Base-by-base conservation (phyloP, 2,888 invertebrate genomes). In the Eupithecia vulgata region DNA sequence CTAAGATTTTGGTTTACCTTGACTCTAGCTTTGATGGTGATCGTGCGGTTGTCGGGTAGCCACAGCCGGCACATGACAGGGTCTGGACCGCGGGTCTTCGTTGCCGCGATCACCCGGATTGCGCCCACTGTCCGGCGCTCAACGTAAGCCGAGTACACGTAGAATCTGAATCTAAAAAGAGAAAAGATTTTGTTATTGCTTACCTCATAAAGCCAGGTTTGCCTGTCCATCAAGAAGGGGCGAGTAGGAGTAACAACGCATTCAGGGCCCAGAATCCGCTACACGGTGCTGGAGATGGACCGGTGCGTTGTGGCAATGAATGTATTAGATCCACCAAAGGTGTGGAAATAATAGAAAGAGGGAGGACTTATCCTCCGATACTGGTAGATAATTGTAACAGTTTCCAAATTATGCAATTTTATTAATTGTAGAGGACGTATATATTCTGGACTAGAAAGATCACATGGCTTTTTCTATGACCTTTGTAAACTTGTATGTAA, bases 111-210 rank as follows among this genome's bases (percentile, higher is more conserved):
- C 73, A 98, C 95, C 64, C 98, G 95, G 67, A 98, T 95, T 12
- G 96, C 94, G 67, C 96, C 95, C 77, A 95, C 92, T 72, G 95
- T 95, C 80, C 98, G 95, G 68, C 96, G 95, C 91, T 98, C 98
- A 86, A 97, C 97, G 87, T 97, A 98, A 68, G 98, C 98, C 13
- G 98, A 98, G 87, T 98, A 98, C 69, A 98, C 98, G 93, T 96
- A 98, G 94, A 98, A 98, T 89, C 97, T 97, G 89, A 96, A 97
- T 88, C 97, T 97, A 94, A 35, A 94, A 94, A 30, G 68, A 40
- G 8, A 37, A 35, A 7, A 52, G 62, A 5, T 12, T 25, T 25
- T 57, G 25, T 25, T 12, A 52, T 52, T 52, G 21, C 12, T 25
- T 57, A 25, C 25, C 57, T 12, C 15, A 21, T 52, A 48, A 48